Evolutionary conservation across 2,888 invertebrate genomes (phyloP).

Genomic region (Blastobasis adustella): DNA sequence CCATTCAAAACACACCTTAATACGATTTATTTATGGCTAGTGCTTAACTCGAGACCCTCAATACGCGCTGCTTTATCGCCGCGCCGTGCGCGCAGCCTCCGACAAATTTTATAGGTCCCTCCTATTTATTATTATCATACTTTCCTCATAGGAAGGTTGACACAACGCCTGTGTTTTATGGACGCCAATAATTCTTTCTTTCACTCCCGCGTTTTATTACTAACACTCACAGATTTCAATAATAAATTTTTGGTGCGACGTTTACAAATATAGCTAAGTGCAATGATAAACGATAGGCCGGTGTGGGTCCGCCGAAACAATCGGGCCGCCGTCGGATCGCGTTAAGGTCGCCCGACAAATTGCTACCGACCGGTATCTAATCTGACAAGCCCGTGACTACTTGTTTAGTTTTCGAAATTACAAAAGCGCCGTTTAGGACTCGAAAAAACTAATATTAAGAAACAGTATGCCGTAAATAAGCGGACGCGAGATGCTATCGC

Average conservation of each 20-base stretch:
- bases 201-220: slow-evolving; percentile 46
- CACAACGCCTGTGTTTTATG: slow-evolving; percentile 48
- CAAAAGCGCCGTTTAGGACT: slow-evolving; percentile 54
- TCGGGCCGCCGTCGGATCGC: slow-evolving; percentile 22
- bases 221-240: slow-evolving; percentile 27
- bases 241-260: slow-evolving; percentile 24
- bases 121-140: slow-evolving; percentile 49
- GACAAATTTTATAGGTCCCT: slow-evolving; percentile 49
- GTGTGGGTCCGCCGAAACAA: background rate
- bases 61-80: slow-evolving; percentile 44
- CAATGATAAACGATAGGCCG: slow-evolving; percentile 3
- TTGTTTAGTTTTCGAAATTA: slow-evolving; percentile 55
- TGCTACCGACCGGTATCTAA: slow-evolving; percentile 46
- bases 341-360: slow-evolving; percentile 38
- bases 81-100: slow-evolving; percentile 26
- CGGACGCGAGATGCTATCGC: slow-evolving; percentile 64
- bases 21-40: slow-evolving; percentile 64
- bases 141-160: slow-evolving; percentile 45
- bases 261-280: background rate
- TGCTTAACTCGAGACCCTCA: slow-evolving; percentile 45
- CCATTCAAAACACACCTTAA: slow-evolving; percentile 55
- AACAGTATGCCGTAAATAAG: slow-evolving; percentile 60
- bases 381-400: slow-evolving; percentile 51
- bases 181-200: slow-evolving; percentile 49
- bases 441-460: slow-evolving; percentile 37